Conservation (phyloP, 2,113 vertebrate species). For the Camelus bactrianus region DNA sequence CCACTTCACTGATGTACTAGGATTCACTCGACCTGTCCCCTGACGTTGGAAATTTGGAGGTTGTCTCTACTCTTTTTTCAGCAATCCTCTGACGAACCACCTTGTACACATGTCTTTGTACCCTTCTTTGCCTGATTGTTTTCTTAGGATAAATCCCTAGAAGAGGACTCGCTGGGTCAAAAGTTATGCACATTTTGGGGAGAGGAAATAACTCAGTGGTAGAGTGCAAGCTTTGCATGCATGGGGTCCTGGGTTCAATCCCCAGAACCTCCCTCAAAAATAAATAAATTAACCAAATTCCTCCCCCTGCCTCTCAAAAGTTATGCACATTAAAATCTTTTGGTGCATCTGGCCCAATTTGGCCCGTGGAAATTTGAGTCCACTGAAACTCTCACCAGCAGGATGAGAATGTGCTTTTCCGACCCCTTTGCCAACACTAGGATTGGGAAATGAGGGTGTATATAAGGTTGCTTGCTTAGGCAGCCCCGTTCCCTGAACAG, state of each 20-base stretch:
- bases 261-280: no score
- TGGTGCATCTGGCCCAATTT: neutral
- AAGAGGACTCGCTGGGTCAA: neutral
- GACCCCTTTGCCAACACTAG: neutral
- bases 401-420: neutral
- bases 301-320: neutral
- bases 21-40: neutral
- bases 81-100: neutral
- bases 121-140: constrained; percentile 1
- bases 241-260: no score
- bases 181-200: neutral
- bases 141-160: constrained; percentile 48
- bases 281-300: no score
- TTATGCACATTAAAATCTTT: neutral
- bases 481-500: neutral
- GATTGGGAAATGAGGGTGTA: neutral
- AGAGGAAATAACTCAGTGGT: no score
- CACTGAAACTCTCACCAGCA: neutral
- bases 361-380: constrained; percentile 1
- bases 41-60: neutral
- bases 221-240: no score
- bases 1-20: neutral
- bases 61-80: constrained; percentile 9
- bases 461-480: neutral
- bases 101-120: neutral